Conservation (phyloP, 2,888 invertebrate species). For the Leptura quadrifasciata region DNA sequence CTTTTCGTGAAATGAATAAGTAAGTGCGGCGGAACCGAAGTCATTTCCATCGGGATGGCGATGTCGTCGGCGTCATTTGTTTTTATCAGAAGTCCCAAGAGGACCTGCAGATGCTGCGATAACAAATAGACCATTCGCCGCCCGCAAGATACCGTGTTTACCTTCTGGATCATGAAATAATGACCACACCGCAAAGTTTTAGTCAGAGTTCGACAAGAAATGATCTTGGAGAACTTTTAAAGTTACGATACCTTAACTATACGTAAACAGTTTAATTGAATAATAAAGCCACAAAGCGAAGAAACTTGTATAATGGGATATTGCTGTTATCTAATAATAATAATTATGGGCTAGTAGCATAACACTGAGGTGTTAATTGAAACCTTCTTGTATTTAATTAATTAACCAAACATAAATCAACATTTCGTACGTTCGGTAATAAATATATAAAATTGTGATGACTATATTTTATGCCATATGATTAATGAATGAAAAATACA, state of each 20-base stretch:
- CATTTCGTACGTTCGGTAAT: slow-evolving; percentile 39
- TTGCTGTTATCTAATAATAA: slow-evolving; percentile 39
- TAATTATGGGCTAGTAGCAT: slow-evolving; percentile 10
- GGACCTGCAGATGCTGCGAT: slow-evolving; percentile 64
- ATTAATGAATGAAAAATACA: slow-evolving; percentile 41
- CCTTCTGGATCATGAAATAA: slow-evolving; percentile 47
- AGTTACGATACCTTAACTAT: background rate
- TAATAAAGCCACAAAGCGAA: background rate
- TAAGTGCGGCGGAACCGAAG: slow-evolving; percentile 70
- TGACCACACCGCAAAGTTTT: slow-evolving; percentile 47
- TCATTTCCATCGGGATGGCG: slow-evolving; percentile 71
- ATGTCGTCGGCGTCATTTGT: slow-evolving; percentile 73
- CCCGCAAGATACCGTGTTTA: slow-evolving; percentile 40
- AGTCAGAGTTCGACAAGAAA: slow-evolving; percentile 30
- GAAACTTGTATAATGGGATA: slow-evolving; percentile 23
- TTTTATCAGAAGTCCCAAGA: slow-evolving; percentile 71
- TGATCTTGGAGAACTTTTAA: background rate
- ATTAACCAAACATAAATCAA: slow-evolving; percentile 45
- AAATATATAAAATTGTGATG: slow-evolving; percentile 43
- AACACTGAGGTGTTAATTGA: slow-evolving; percentile 39
- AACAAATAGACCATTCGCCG: slow-evolving; percentile 61
- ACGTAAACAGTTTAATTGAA: slow-evolving; percentile 6
- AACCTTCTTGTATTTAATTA: slow-evolving; percentile 39
- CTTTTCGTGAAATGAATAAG: slow-evolving; percentile 75
- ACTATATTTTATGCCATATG: slow-evolving; percentile 43